phyloP scores from a whole-genome alignment of 2,113 vertebrate species.

The Chinchilla lanigera region DNA sequence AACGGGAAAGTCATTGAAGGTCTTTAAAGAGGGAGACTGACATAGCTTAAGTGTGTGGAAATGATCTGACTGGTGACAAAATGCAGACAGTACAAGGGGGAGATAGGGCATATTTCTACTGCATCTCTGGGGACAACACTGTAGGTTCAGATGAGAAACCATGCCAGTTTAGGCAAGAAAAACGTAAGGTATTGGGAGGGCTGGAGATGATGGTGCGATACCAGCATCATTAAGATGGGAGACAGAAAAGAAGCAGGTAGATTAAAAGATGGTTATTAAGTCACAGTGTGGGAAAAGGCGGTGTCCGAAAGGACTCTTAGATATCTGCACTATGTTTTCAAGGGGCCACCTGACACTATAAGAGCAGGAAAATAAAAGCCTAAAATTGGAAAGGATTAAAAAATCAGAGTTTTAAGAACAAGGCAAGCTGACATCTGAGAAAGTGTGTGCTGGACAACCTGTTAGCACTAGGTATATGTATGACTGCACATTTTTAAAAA shows the following conservation, averaged over 20 bases:
- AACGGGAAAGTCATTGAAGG: not conserved
- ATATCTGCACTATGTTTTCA: not conserved
- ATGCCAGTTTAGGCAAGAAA: not conserved
- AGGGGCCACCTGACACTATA: not conserved
- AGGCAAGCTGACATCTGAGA: not conserved
- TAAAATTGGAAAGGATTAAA: not conserved
- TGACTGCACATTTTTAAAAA: not conserved
- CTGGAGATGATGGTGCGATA: not conserved
- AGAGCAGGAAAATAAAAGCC: not conserved
- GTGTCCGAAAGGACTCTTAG: not conserved
- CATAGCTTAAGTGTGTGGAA: not conserved
- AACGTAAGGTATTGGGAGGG: not conserved
- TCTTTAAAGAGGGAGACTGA: not conserved
- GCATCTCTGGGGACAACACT: not conserved
- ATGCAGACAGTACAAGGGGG: not conserved
- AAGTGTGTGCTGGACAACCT: not conserved
- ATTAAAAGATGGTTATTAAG: not conserved
- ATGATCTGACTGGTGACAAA: not conserved
- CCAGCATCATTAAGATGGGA: not conserved
- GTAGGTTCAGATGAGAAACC: not conserved
- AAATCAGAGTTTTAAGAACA: not conserved
- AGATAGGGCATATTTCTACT: not conserved
- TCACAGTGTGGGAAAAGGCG: not conserved
- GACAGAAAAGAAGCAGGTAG: not conserved
- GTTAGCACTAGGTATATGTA: not conserved